Base-by-base conservation (phyloP, 2,797 vertebrate genomes). In the Tadarida brasiliensis region DNA sequence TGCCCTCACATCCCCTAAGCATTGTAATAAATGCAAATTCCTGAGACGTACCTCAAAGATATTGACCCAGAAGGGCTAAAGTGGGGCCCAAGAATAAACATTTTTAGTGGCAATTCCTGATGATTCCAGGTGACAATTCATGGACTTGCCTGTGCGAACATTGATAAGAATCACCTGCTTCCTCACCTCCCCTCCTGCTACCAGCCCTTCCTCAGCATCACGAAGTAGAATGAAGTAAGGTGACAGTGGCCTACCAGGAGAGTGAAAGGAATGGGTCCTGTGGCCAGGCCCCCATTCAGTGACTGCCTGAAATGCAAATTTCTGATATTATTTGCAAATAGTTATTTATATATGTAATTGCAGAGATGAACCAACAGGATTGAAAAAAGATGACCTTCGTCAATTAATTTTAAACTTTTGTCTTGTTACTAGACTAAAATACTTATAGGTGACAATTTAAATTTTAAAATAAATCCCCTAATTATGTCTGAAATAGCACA, bases 401-500 rank as follows among this genome's bases (percentile, higher is more conserved):
- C 35, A 65, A 96, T 74, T 83, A 85, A 94, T 91, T 78, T 91
- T 78, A 92, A 96, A 73, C 9, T 76, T 90, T 59, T 30, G 6
- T 81, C 49, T 57, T 51, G n/a, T 87, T 82, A 87, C 22, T 61
- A 90, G 81, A 63, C 65, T 61, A 65, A 82, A 68, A 26, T 57
- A 86, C 63, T 76, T 76, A 59, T 0, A 93, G 57, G 49, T 57
- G 54, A 84, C n/a, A 68, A 76, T 91, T 95, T 94, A 33, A 71
- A 44, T 67, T 95, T 94, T 28, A 70, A 96, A 92, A 49, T 19
- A 90, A 92, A 74, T 87, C 56, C 35, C 94, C n/a, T 77, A 74
- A 59, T 94, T 74, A 65, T 67, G 57, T 78, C 80, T 88, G 22
- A 10, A 83, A 86, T 67, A 56, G 10, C 44, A 87, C 33, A 35